Base-by-base conservation (phyloP, 2,888 invertebrate genomes). In the Limnephilus lunatus region DNA sequence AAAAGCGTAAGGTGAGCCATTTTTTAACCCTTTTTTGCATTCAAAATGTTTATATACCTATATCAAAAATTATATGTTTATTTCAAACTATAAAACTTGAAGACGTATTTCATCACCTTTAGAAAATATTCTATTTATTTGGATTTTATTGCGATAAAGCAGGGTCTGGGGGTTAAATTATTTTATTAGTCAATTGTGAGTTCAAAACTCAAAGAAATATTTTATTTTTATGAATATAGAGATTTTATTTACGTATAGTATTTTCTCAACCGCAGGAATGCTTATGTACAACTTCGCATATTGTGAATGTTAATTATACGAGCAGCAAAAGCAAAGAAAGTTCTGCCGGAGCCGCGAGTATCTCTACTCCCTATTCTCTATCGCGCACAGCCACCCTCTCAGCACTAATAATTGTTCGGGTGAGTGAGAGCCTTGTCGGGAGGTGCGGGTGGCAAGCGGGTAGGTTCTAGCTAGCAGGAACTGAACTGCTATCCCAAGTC, bases 301-400 rank as follows among this genome's bases (percentile, higher is more conserved):
- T 90, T 90, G 81, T 30, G 90, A 90, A 68, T 68, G 68, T 25
- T 68, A 68, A 83, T 85, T 90, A 85, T 90, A 68, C 81, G 83
- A 90, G 81, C 82, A 85, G 39, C 83, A 90, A 32, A 90, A 90
- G 90, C 53, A 83, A 83, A 48, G 90, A 90, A 90, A 90, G 83
- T 90, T 90, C 44, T 83, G 19, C 85, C 11, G 19, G 15, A 9
- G 31, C 80, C 80, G 68, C 9, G 68, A 68, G 25, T n/a, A 68
- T 68, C 68, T 68, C 68, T 19, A 68, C 25, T 68, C 25, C 19
- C 68, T 25, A 5, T 14, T 32, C 5, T 88, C 88, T 88, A 53
- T 11, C 25, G 81, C 44, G 80, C 85, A 80, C 48, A 48, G 81
- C 85, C 81, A 31, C 44, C 31, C 68, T 68, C 68, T 68, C 68